A percentile compares a stretch with the other conserved stretches of the same genome.
Evolutionary conservation across 2,797 vertebrate genomes (phyloP).

Genomic region (Malurus splendens): DNA sequence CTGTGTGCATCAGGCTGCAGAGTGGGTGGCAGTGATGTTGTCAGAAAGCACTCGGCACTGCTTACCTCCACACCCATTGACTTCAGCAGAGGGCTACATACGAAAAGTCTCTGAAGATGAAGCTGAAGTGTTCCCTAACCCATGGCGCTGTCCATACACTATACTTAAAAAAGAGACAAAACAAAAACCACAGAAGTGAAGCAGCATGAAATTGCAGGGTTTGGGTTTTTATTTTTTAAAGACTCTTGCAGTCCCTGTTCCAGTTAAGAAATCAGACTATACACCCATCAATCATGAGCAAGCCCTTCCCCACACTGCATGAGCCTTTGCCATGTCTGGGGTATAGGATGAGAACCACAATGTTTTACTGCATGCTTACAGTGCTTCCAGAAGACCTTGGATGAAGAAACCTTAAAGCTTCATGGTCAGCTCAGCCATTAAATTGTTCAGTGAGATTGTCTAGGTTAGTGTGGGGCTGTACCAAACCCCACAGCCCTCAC

Average conservation of each 20-base stretch:
- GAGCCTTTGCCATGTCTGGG: background rate
- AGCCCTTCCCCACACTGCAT: background rate
- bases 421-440: background rate
- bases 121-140: conserved; percentile 37
- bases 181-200: conserved; percentile 55
- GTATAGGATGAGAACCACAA: rapidly evolving
- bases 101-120: conserved; percentile 26
- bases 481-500: background rate
- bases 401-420: background rate
- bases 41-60: background rate
- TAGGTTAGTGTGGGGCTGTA: background rate
- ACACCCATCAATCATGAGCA: background rate
- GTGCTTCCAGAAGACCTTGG: background rate
- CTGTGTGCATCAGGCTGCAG: conserved; percentile 35
- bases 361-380: background rate
- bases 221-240: background rate
- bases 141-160: conserved; percentile 32
- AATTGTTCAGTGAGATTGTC: background rate
- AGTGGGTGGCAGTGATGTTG: conserved; percentile 29
- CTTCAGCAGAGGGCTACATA: conserved; percentile 47
- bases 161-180: conserved; percentile 52
- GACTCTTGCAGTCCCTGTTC: background rate
- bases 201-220: background rate
- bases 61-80: conserved; percentile 64
- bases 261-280: background rate